Conservation (phyloP, 2,113 vertebrate species). For the cat (Felis catus) region F.catus_Fca126_mat1.0 CM031415.1:13559501-13560000, state of each 20-base stretch:
- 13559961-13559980: neutral
- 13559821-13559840: neutral
- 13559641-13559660: constrained; percentile 29
- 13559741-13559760: constrained; percentile 8
- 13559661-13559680: neutral
- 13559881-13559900: neutral
- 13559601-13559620: accelerated
- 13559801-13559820: neutral
- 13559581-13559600: accelerated
- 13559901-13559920: neutral
- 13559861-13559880: neutral
- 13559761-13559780: constrained; percentile 41
- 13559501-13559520: neutral
- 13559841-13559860: neutral
- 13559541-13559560: neutral
- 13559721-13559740: neutral
- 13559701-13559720: neutral
- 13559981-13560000: neutral
- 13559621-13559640: neutral
- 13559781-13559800: neutral
- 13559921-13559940: neutral
- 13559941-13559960: neutral
- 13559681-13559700: neutral
- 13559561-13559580: neutral
- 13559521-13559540: neutral